Conservation (phyloP, 37 sponge, comb jelly and placozoan species). For the Oopsacas minuta region DNA sequence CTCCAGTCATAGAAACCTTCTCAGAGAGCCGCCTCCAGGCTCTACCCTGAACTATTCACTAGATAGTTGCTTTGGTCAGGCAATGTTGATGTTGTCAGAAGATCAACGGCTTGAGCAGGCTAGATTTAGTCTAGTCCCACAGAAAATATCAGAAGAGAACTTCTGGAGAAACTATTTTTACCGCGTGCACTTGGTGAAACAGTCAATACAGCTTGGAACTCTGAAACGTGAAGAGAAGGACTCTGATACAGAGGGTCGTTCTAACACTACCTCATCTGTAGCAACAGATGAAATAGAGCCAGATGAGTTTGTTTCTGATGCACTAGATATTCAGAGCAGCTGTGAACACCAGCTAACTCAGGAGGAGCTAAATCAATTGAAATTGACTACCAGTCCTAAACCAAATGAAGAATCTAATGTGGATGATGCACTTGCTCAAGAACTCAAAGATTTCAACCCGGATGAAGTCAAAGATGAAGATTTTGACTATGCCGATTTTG, state of each 20-base stretch:
- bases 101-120: slow-evolving; percentile 66
- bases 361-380: background rate
- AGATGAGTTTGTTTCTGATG: slow-evolving; percentile 1
- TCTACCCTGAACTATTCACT: slow-evolving; percentile 80
- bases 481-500: background rate
- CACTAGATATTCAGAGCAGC: background rate
- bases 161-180: slow-evolving; percentile 99
- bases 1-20: slow-evolving; percentile 75
- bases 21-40: slow-evolving; percentile 84
- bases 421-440: background rate
- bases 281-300: slow-evolving; percentile 10
- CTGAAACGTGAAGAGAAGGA: background rate
- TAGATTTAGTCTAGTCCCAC: slow-evolving; percentile 88
- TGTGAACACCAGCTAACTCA: background rate
- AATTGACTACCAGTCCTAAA: background rate
- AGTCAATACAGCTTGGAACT: slow-evolving; percentile 57
- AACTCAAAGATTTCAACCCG: background rate
- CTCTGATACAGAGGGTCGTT: background rate
- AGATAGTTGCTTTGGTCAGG: slow-evolving; percentile 55
- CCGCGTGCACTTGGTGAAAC: slow-evolving; percentile 87
- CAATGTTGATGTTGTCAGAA: slow-evolving; percentile 66
- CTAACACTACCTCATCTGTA: background rate
- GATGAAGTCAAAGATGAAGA: slow-evolving; percentile 12
- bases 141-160: slow-evolving; percentile 66
- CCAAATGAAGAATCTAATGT: background rate